Percentiles rank a stretch among this genome's conserved stretches.
Evolutionary conservation across 2,888 invertebrate genomes (phyloP).

Genomic region (Eristalinus sepulchralis): DNA sequence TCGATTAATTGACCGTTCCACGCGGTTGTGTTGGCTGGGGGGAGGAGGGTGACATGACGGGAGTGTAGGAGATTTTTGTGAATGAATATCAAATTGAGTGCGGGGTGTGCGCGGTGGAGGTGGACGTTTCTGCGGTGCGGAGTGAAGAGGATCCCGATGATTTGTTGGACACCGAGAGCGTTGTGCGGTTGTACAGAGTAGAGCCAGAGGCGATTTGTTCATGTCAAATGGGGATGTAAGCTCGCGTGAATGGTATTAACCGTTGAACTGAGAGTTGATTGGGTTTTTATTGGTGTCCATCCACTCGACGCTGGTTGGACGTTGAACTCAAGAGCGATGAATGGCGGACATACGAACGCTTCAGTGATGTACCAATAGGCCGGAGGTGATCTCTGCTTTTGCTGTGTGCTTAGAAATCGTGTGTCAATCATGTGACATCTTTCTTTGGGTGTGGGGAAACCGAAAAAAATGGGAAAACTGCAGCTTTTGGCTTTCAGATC

Average conservation of each 20-base stretch:
- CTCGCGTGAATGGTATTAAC: conserved; percentile 25
- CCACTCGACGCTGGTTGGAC: neutral
- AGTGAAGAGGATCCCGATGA: conserved; percentile 23
- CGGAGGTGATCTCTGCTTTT: neutral
- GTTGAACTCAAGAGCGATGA: neutral
- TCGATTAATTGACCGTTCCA: conserved; percentile 33
- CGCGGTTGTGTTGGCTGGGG: neutral
- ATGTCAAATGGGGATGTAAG: conserved; percentile 24
- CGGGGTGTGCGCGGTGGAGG: neutral
- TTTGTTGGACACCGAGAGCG: conserved; percentile 12
- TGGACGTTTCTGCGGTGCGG: neutral
- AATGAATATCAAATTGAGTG: conserved; percentile 48
- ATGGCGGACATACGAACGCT: neutral
- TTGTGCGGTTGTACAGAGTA: conserved; percentile 19
- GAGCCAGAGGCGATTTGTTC: conserved; percentile 31
- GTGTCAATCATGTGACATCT: no score
- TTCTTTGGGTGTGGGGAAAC: no score
- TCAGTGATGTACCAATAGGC: neutral
- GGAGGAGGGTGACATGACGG: neutral
- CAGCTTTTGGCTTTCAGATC: no score
- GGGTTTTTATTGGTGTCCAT: neutral
- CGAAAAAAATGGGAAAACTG: no score
- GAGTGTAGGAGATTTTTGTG: conserved; percentile 45
- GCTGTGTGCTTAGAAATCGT: neutral
- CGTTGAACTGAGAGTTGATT: conserved; percentile 34